Evolutionary conservation across 2,113 vertebrate species (phyloP), one percentile per base, ranked within the genome.

Genomic region (Nannobrachium achirus): DNA sequence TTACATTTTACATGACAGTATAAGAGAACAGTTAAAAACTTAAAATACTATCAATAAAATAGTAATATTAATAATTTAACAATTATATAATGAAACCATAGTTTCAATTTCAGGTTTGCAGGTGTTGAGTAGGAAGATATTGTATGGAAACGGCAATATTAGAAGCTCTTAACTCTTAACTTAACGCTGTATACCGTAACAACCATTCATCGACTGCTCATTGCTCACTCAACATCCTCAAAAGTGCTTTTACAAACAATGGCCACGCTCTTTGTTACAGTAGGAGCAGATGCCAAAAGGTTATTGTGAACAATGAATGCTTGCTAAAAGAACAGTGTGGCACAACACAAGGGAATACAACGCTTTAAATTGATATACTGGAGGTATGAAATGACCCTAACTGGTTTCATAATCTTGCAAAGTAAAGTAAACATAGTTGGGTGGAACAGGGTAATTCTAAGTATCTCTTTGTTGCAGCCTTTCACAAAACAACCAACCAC

Each of bases 201-300:
- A 19, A 1, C 45, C 45, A 14, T 19, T 40, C 57, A 41, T 11
- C 9, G 11, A 48, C 58, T 46, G 6, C 25, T 25, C 46, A 41
- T 40, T 15, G 16, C 18, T 49, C 52, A 8, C 45, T 56, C 53
- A 33, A 41, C 13, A 55, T 46, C 13, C 46, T 33, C 11, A 6
- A 7, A 4, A 8, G 16, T 19, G 16, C 8, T 38, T 33, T 39
- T 45, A 45, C 44, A 56, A 88, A 82, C 73, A 86, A 80, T 80
- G 19, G 65, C 55, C 51, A 38, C 38, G 33, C 73, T 56, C 69
- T 79, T 49, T 62, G 14, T 58, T 10, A 46, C 9, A 46, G 44
- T 45, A 11, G 68, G 71, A 68, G 59, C 40, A 53, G 8, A 15
- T 50, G 41, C 59, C 39, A 61, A 49, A 60, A 41, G 6, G 9